Base-by-base conservation (phyloP, 2,113 vertebrate species). In the Lutjanus erythropterus region DNA sequence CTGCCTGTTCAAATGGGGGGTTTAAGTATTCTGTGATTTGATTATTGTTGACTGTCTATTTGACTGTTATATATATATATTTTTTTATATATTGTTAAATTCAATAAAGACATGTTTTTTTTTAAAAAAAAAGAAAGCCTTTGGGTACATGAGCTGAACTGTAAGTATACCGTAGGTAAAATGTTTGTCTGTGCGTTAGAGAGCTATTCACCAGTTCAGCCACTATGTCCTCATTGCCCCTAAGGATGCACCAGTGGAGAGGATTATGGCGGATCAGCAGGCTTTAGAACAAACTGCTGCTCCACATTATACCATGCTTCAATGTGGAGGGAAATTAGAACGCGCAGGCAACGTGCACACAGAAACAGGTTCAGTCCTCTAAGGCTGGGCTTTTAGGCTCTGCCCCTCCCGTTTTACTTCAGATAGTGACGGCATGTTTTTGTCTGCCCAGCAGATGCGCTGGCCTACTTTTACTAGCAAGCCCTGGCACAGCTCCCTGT, bases 401-500 rank as follows among this genome's bases (percentile, higher is more conserved):
- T 49, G 27, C 58, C 68, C 33, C 35, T 27, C 31, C 39, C 42
- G n/a, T n/a, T 23, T 27, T 21, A 39, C 58, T 67, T 39, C 55
- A 29, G 61, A 44, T 16, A 5, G 41, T 80, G 86, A 83, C 73
- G 19, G 15, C 71, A 59, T 79, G 79, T 78, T 90, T 93, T 90
- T 64, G 78, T 92, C 83, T 88, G 81, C 77, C 52, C 78, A 86
- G 85, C 89, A 77, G 66, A 81, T 87, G 78, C 62, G 11, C 71
- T 93, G 92, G 65, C 92, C 93, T 93, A 91, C 87, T 94, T 95
- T 88, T 76, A 47, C 69, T 58, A 59, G 67, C 27, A 29, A 69
- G 65, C 52, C 49, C 83, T 92, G 89, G 90, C 87, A 65, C 58
- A 59, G 33, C 59, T 65, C 75, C 74, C 78, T 78, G 79, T 33